Conservation (phyloP, 2,113 vertebrate species). For the Upupa epops region DNA sequence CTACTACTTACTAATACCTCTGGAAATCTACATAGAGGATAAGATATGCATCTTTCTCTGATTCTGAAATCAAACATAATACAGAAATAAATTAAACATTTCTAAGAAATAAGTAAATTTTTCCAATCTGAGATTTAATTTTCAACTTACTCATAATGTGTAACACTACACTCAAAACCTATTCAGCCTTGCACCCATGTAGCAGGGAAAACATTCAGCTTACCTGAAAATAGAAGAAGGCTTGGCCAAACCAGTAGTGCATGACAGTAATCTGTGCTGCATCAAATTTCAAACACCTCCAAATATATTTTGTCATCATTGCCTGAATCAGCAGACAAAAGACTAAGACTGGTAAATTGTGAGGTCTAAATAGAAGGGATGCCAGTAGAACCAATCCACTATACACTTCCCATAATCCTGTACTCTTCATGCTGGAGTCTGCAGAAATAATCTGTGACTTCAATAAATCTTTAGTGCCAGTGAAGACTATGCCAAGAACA, state of each 20-base stretch:
- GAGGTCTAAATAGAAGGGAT: constrained; percentile 86
- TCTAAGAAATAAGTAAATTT: not conserved
- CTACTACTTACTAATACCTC: not conserved
- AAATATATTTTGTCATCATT: constrained; percentile 86
- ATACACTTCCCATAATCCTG: constrained; percentile 90
- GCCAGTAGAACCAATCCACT: constrained; percentile 88
- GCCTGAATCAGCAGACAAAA: constrained; percentile 87
- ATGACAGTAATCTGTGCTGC: constrained; percentile 89
- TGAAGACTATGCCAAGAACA: constrained; percentile 92
- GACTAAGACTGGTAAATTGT: constrained; percentile 90
- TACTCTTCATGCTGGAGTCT: constrained; percentile 73
- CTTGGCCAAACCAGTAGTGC: constrained; percentile 98
- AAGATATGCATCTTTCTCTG: not conserved
- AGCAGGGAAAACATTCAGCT: not conserved
- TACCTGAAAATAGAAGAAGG: constrained; percentile 98
- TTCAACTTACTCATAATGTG: not conserved
- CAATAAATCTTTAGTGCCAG: constrained; percentile 89
- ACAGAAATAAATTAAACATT: not conserved
- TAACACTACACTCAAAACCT: not conserved
- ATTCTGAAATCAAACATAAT: not conserved
- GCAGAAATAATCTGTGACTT: constrained; percentile 83
- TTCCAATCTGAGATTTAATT: not conserved
- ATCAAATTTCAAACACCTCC: constrained; percentile 85
- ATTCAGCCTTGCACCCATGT: not conserved
- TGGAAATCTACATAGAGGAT: not conserved